A percentile compares a stretch with the other conserved stretches of the same genome.
phyloP scores from a whole-genome alignment of 2,888 invertebrate genomes.

The Drosophila cyrtoloma region DNA sequence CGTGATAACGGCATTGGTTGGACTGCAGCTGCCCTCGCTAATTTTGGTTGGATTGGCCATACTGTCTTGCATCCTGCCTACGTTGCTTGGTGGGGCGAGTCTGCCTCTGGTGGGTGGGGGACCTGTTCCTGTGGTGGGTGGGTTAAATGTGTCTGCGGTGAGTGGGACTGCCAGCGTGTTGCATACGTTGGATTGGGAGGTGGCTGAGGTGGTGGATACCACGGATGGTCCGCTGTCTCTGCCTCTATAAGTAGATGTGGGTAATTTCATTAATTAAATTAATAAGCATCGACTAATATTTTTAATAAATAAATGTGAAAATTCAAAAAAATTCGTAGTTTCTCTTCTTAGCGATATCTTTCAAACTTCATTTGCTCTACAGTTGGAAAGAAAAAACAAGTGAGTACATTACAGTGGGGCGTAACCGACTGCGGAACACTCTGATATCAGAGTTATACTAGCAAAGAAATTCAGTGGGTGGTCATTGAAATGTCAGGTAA shows the following conservation, averaged over 20 bases:
- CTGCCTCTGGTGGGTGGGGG: too few relatives aligned
- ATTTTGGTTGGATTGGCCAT: fast-evolving
- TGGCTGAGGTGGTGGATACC: too few relatives aligned
- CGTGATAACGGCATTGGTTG: fast-evolving
- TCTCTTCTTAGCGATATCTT: not conserved
- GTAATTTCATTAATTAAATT: too few relatives aligned
- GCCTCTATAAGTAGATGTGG: too few relatives aligned
- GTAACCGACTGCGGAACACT: not conserved
- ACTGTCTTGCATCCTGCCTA: fast-evolving
- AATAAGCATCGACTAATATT: too few relatives aligned
- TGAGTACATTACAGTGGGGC: too few relatives aligned
- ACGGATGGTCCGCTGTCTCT: too few relatives aligned
- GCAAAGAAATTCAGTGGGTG: not conserved
- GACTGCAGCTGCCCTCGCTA: fast-evolving
- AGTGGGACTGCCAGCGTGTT: too few relatives aligned
- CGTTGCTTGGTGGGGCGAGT: too few relatives aligned
- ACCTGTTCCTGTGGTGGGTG: too few relatives aligned
- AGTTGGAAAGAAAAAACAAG: not conserved
- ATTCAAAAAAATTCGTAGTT: not conserved
- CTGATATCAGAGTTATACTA: not conserved
- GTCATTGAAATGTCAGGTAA: not conserved
- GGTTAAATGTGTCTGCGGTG: too few relatives aligned
- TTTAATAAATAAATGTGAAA: not conserved
- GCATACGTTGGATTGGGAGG: too few relatives aligned
- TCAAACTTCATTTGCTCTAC: not conserved